Evolutionary conservation across 2,888 invertebrate genomes (phyloP), one percentile per base, ranked within the genome.

Genomic region (Erebia aethiops): DNA sequence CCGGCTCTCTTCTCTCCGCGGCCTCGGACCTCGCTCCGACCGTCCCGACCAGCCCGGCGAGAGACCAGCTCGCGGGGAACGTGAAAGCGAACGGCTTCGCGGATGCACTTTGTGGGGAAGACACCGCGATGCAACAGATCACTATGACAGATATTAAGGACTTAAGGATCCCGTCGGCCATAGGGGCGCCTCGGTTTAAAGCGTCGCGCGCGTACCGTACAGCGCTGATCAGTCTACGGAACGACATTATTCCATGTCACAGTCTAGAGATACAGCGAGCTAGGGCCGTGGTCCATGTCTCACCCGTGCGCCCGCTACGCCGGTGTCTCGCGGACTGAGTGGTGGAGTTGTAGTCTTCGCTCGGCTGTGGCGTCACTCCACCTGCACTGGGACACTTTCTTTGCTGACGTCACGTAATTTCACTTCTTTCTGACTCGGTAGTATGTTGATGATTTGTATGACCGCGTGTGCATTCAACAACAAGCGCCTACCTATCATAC

Each of bases 41-140:
- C 52, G 80, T 82, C 4, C 92, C 91, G 57, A 92, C 92, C 72
- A 93, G 78, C 49, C 92, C 91, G 1, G 92, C 92, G 67, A 93
- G 79, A 16, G 93, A 92, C 91, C 93, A 93, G 5, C 92, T 91
- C 18, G 92, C 89, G 9, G 93, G 93, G 70, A 94, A 90, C 75
- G 89, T 89, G 74, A 94, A 86, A 71, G 90, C 85, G 75, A 93
- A 93, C 11, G 94, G 93, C 71, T 93, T 93, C 43, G 94, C 93
- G 0, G 89, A 89, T 7, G 90, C 93, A 69, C 88, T 79, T 16
- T 90, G 92, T 1, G 93, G 93, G 3, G 93, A 90, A 0, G 91
- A 89, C 54, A 92, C 87, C 52, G 93, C 91, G 52, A 93, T 91
- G 75, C 89, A 91, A 78, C 88, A 89, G 70, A 90, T 90, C 71